Evolutionary conservation across 2,113 vertebrate genomes (phyloP).

Genomic region (Colossoma macropomum): DNA sequence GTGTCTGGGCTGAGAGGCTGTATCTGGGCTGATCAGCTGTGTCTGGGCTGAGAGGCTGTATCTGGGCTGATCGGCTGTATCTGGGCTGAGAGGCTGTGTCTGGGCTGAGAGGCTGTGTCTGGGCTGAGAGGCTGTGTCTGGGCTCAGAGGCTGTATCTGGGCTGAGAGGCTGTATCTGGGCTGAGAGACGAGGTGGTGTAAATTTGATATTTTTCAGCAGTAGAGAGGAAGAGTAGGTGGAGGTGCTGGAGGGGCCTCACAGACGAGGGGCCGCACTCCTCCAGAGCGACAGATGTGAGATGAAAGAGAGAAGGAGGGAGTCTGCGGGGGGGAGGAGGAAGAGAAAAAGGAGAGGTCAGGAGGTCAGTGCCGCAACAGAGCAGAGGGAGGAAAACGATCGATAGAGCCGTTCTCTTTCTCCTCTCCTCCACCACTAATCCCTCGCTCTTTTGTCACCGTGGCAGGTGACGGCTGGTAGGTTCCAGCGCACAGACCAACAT

Average conservation of each 20-base stretch:
- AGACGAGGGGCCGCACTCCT: constrained; percentile 30
- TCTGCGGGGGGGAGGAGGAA: constrained; percentile 73
- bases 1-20: too few species aligned
- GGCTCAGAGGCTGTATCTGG: too few species aligned
- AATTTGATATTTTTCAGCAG: background rate
- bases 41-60: too few species aligned
- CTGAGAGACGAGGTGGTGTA: background rate
- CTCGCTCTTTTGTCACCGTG: constrained; percentile 61
- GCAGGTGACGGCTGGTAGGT: constrained; percentile 46
- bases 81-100: too few species aligned
- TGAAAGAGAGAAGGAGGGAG: constrained; percentile 71
- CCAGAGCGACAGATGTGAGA: constrained; percentile 74
- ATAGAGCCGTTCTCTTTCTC: constrained; percentile 66
- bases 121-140: too few species aligned
- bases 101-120: too few species aligned
- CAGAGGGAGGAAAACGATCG: constrained; percentile 68
- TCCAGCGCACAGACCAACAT: constrained; percentile 13
- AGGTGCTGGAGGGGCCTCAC: constrained; percentile 17
- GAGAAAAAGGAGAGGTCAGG: constrained; percentile 66
- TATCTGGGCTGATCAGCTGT: too few species aligned
- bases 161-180: too few species aligned
- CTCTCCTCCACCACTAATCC: constrained; percentile 35
- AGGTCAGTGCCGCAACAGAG: constrained; percentile 67
- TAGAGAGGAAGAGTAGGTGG: background rate
- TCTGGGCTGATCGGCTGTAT: too few species aligned